Conservation (phyloP, 2,797 vertebrate genomes). For the Synanceia verrucosa region DNA sequence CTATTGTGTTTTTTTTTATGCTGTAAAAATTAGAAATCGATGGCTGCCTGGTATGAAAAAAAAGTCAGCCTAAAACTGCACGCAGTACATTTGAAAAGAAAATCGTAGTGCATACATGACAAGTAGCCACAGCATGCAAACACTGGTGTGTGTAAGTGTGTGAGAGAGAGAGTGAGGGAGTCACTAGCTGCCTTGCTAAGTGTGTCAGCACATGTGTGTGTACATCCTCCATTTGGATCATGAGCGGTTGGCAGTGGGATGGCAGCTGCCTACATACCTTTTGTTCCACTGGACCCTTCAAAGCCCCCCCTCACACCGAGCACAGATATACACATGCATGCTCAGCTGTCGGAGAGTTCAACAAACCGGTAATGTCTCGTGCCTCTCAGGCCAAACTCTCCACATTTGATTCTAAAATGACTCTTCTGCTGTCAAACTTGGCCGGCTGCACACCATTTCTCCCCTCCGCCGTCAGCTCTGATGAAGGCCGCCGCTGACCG, state of each 20-base stretch:
- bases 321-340: slow-evolving; percentile 38
- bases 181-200: slow-evolving; percentile 41
- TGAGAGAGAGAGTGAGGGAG: slow-evolving; percentile 20
- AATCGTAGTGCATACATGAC: too few relatives aligned
- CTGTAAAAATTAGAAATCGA: neutral
- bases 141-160: slow-evolving; percentile 27
- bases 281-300: slow-evolving; percentile 69
- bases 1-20: too few relatives aligned
- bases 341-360: slow-evolving; percentile 78
- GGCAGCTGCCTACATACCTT: slow-evolving; percentile 83
- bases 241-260: slow-evolving; percentile 61
- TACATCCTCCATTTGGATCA: slow-evolving; percentile 66
- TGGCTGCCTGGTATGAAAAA: neutral
- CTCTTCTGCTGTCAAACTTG: slow-evolving; percentile 36
- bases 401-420: slow-evolving; percentile 30
- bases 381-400: slow-evolving; percentile 42
- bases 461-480: slow-evolving; percentile 3
- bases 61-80: neutral
- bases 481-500: slow-evolving; percentile 10
- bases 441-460: slow-evolving; percentile 10
- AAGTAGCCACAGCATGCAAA: too few relatives aligned
- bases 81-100: too few relatives aligned
- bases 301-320: slow-evolving; percentile 29
- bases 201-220: slow-evolving; percentile 63
- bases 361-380: slow-evolving; percentile 64